phyloP scores from a whole-genome alignment of 2,888 invertebrate species.

The Phymatocera aterrima region DNA sequence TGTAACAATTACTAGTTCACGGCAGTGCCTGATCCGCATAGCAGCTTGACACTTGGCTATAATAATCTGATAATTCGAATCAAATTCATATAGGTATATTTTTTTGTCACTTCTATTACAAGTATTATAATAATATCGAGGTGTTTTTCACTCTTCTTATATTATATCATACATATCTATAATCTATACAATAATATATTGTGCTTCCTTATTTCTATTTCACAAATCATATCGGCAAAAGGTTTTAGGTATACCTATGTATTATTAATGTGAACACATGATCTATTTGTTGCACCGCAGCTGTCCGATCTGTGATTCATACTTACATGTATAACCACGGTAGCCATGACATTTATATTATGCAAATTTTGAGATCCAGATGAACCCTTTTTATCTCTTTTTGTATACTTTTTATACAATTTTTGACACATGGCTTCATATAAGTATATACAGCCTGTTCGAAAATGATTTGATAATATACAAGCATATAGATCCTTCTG shows the following conservation, averaged over 20 bases:
- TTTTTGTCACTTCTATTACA: not conserved
- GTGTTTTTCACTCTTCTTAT: not conserved
- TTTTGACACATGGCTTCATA: slow-evolving; percentile 5
- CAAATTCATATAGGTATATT: not conserved
- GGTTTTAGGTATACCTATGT: not conserved
- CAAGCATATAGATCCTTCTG: not conserved
- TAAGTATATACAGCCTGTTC: not conserved
- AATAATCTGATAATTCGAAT: not conserved
- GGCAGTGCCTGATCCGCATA: not conserved
- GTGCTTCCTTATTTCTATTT: not conserved
- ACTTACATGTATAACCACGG: not conserved
- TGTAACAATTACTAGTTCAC: not conserved
- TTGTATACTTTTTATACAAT: not conserved
- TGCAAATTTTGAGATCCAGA: not conserved
- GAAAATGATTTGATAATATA: not conserved
- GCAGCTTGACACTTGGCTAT: slow-evolving; percentile 10
- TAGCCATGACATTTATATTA: slow-evolving; percentile 35
- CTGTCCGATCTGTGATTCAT: not conserved
- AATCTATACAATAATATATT: too few species aligned
- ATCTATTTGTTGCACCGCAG: slow-evolving; percentile 2
- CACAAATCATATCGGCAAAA: not conserved
- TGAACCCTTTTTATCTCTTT: not conserved
- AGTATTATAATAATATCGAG: not conserved
- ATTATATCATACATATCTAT: too few species aligned
- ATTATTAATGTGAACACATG: not conserved